phyloP scores from a whole-genome alignment of 2,888 invertebrate genomes.

The Eucriotettix oculatus region DNA sequence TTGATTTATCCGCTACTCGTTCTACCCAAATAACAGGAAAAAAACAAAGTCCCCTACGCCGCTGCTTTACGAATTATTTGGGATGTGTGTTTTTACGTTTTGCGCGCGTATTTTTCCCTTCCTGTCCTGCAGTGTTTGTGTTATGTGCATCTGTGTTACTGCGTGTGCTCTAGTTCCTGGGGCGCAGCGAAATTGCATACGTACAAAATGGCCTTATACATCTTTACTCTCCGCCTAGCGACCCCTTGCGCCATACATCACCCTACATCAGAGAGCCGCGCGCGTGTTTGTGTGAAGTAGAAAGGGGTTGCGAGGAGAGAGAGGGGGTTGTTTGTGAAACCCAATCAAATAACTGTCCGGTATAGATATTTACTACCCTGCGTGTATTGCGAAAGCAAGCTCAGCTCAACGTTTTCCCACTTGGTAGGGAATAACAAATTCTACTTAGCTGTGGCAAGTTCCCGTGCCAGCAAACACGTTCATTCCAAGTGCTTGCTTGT shows the following conservation, averaged over 20 bases:
- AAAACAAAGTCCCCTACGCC: too few relatives aligned
- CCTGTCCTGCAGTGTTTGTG: too few relatives aligned
- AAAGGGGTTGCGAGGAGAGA: background rate
- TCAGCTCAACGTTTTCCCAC: too few relatives aligned
- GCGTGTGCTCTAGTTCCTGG: too few relatives aligned
- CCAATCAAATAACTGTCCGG: slow-evolving; percentile 12
- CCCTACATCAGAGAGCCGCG: background rate
- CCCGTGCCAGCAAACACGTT: too few relatives aligned
- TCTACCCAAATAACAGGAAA: too few relatives aligned
- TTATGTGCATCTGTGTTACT: too few relatives aligned
- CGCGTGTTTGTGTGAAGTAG: background rate
- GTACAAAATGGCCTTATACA: slow-evolving; percentile 2
- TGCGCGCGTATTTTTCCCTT: too few relatives aligned
- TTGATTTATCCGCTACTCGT: too few relatives aligned
- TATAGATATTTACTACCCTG: slow-evolving; percentile 9
- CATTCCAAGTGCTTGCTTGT: too few relatives aligned
- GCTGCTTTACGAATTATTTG: too few relatives aligned
- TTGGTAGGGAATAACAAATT: slow-evolving; percentile 1
- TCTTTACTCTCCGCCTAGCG: background rate
- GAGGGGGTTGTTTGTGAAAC: slow-evolving; percentile 9
- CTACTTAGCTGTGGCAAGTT: background rate
- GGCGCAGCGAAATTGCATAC: background rate
- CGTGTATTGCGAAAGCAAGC: background rate
- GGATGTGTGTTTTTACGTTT: too few relatives aligned
- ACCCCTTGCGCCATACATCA: slow-evolving; percentile 3